Percentiles rank a stretch among this genome's conserved stretches.
phyloP scores from a whole-genome alignment of 1,140 invertebrate species.

The Brachionus plicatilis region DNA sequence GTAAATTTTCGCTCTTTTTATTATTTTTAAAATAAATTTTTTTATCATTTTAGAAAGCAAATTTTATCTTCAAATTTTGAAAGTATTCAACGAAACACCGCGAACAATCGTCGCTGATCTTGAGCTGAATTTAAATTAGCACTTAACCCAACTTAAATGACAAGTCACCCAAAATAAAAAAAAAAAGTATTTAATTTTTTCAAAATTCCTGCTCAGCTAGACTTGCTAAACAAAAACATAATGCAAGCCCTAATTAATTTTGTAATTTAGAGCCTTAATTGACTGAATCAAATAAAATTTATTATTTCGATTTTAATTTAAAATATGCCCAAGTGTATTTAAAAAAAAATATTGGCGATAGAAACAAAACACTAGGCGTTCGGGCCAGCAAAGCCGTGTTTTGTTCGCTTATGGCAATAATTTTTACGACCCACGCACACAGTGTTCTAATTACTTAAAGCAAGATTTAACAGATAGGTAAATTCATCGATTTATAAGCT shows the following conservation, averaged over 20 bases:
- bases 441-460: neutral
- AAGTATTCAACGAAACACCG: neutral
- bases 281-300: neutral
- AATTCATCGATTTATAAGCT: conserved; percentile 25
- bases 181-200: neutral
- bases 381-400: neutral
- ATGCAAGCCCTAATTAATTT: conserved; percentile 15
- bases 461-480: conserved; percentile 14
- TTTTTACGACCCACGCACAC: neutral
- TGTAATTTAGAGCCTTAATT: conserved; percentile 8
- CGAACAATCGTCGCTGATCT: neutral
- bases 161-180: conserved; percentile 27
- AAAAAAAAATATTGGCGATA: neutral
- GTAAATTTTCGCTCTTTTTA: neutral
- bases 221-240: neutral
- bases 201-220: neutral
- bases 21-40: neutral
- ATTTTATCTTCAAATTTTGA: neutral
- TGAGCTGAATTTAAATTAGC: neutral
- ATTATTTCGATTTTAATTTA: neutral
- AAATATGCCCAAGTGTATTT: neutral
- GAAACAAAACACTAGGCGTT: neutral
- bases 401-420: neutral
- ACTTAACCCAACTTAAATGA: conserved; percentile 28
- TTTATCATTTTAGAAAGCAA: neutral